Base-by-base conservation (phyloP, 2,888 invertebrate genomes). In the Lutraria lutraria region DNA sequence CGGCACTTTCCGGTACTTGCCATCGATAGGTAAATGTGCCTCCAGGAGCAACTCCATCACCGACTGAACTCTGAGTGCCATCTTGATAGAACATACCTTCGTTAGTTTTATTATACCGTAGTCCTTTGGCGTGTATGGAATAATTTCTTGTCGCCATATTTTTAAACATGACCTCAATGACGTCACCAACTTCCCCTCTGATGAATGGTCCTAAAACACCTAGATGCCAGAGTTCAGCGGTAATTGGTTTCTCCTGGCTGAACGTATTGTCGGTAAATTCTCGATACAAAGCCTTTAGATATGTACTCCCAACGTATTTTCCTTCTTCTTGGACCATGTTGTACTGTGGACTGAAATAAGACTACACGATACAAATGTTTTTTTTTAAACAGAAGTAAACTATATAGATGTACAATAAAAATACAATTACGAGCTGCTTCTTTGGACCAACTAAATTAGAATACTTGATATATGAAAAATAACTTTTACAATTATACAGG, bases 101-200 rank as follows among this genome's bases (percentile, higher is more conserved):
- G 81, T 92, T 89, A 0, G 90, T 85, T 84, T 94, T 94, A 81
- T 91, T 88, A 68, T 93, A 93, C 2, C 80, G 81, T 0, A 92
- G 85, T 34, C 91, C 92, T 76, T 93, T 91, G 13, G 93, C 88
- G 82, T 94, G 93, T n/a, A 93, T 89, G 13, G 93, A 93, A 83
- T 88, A 93, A 16, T 88, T 86, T 15, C 92, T 82, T 19, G 86
- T 88, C 13, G 93, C 94, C 89, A 92, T 93, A 85, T 94, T 94
- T 86, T 90, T 93, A 81, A 92, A 93, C 1, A 89, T 86, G 56
- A 95, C 93, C 80, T 93, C 91, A 25, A 95, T 89, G 0, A 82
- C 89, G 76, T 96, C 96, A 0, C 95, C 95, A n/a, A 95, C 94
- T 91, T 94, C 94, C 10, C 93, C 95, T 80, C 91, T 91, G n/a